phyloP scores from a whole-genome alignment of 2,797 vertebrate genomes.

The Sebastolobus altivelis region DNA sequence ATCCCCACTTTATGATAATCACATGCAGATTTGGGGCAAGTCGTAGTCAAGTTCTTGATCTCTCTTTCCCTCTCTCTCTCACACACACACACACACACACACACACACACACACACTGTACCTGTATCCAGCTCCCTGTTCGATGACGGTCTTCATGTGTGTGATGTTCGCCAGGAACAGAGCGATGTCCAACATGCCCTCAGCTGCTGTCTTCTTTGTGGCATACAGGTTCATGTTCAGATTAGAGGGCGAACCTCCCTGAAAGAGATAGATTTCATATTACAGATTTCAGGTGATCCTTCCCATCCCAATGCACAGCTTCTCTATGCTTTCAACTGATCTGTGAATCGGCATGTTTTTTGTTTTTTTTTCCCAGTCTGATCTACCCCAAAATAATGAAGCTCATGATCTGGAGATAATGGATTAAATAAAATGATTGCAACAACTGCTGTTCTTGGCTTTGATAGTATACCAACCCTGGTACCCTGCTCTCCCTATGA shows the following conservation, averaged over 20 bases:
- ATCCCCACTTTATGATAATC: too few relatives aligned
- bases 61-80: neutral
- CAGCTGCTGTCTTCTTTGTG: constrained; percentile 94
- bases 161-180: constrained; percentile 94
- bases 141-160: constrained; percentile 92
- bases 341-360: neutral
- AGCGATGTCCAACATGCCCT: constrained; percentile 94
- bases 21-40: too few relatives aligned
- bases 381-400: neutral
- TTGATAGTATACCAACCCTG: neutral
- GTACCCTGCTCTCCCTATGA: neutral
- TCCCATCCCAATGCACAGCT: neutral
- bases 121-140: constrained; percentile 90
- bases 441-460: neutral
- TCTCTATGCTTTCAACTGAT: neutral
- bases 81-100: constrained; percentile 64
- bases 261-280: constrained; percentile 29
- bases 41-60: too few relatives aligned
- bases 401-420: neutral
- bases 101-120: constrained; percentile 69
- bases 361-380: neutral
- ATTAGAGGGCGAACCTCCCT: constrained; percentile 68
- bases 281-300: neutral
- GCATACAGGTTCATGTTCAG: constrained; percentile 94
- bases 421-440: neutral